Percentiles rank a stretch among this genome's conserved stretches.
These are phyloP conservation scores for Sinohyriopsis cumingii DNA, from an alignment of 2,888 invertebrate genomes.

Conservation along the genomic window DNA sequence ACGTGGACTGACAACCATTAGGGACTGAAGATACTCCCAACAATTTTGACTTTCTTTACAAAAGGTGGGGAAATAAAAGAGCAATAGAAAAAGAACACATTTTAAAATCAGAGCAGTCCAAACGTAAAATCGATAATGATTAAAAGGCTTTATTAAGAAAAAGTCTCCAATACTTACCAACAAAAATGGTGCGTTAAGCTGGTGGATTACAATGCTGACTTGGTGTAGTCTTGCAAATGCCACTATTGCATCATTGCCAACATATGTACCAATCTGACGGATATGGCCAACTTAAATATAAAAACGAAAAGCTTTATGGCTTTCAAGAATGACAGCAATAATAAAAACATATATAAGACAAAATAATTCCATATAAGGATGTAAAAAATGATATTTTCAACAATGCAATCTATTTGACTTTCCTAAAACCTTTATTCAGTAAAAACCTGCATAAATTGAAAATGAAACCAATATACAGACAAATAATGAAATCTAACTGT, in stretches of 20 bases:
- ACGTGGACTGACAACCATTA: too few relatives aligned
- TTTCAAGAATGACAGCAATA: background rate
- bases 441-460: too few relatives aligned
- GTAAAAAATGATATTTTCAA: too few relatives aligned
- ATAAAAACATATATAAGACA: too few relatives aligned
- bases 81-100: background rate
- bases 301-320: background rate
- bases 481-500: too few relatives aligned
- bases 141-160: background rate
- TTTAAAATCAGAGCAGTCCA: background rate
- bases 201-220: slow-evolving; percentile 74
- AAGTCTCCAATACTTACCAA: slow-evolving; percentile 47
- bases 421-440: too few relatives aligned
- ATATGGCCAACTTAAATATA: slow-evolving; percentile 68
- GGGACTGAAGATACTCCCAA: too few relatives aligned
- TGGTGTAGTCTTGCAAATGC: slow-evolving; percentile 73
- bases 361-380: too few relatives aligned
- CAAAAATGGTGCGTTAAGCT: slow-evolving; percentile 71
- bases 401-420: too few relatives aligned
- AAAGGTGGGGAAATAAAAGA: background rate
- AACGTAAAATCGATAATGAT: background rate
- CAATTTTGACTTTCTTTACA: too few relatives aligned
- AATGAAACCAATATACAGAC: too few relatives aligned
- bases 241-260: slow-evolving; percentile 75
- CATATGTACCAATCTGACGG: slow-evolving; percentile 73